Base-by-base conservation (phyloP, 2,888 invertebrate species). In the Beris morrisii region DNA sequence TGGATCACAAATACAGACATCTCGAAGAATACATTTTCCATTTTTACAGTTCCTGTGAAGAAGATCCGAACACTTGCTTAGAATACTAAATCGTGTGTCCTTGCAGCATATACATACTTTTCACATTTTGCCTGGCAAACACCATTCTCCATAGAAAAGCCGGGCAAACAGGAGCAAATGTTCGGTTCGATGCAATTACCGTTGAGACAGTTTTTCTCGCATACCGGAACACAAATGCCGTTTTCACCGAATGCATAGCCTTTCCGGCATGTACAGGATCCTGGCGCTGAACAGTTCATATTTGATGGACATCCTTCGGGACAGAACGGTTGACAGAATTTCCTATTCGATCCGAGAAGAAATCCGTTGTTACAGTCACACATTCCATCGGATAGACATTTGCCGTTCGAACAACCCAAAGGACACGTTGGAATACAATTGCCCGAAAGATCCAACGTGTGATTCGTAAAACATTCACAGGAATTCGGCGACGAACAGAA, bases 361-460 rank as follows among this genome's bases (percentile, higher is more conserved):
- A 80, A 85, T 0, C 86, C 84, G 7, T 83, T 80, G 68, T 85
- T 84, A 73, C 89, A 89, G 7, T 84, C 78, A 68, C 89, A 89
- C 53, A 81, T 79, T 0, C 81, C 81, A 12, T 83, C 79, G 0
- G 82, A 79, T 69, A 84, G 78, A 67, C 87, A 87, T 5, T 81
- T 79, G 0, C 87, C 87, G 69, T 87, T 84, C 66, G 84, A 81
- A 71, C 87, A 87, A 3, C 85, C 85, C 7, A 84, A 82, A 0
- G 86, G 87, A 68, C 87, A 87, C 0, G 85, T 85, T 0, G 86
- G 80, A 1, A 86, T 77, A 70, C 87, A 87, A 65, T 82, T 77
- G 2, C 81, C 82, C 3, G 15, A 43, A 0, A 44, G 5, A 52
- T 38, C 38, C 5, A 5, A 9, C 5, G 38, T 48, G 6, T 13